phyloP scores from a whole-genome alignment of 1,140 invertebrate genomes.

The Drosophila virilis region DNA sequence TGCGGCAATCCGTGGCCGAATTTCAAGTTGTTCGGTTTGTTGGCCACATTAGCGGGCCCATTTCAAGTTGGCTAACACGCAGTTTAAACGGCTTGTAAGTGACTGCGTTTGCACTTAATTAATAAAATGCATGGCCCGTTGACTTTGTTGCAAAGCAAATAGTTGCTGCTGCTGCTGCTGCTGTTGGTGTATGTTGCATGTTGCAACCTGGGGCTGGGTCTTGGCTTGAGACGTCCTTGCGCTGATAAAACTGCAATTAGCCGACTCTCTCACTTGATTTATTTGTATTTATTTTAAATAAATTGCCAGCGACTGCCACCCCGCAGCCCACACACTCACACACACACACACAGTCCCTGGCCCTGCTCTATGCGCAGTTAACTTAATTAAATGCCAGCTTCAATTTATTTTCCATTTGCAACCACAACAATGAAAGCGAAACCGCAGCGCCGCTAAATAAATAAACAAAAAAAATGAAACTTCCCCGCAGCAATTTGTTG shows the following conservation, averaged over 20 bases:
- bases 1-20: conserved; percentile 22
- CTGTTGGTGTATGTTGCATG: conserved; percentile 32
- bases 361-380: conserved; percentile 33
- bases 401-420: conserved; percentile 73
- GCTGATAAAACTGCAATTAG: conserved; percentile 73
- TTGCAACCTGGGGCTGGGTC: conserved; percentile 51
- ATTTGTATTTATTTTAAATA: conserved; percentile 64
- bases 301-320: conserved; percentile 51
- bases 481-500: conserved; percentile 36
- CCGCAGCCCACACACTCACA: neutral
- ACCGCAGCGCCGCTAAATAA: conserved; percentile 54
- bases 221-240: conserved; percentile 54
- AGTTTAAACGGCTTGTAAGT: conserved; percentile 80
- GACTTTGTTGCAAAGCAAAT: conserved; percentile 67
- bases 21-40: conserved; percentile 20
- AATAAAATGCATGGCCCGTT: conserved; percentile 64
- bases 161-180: conserved; percentile 1
- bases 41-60: conserved; percentile 72
- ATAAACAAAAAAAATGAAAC: conserved; percentile 38
- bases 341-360: neutral
- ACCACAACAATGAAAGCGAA: conserved; percentile 78
- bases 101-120: conserved; percentile 80
- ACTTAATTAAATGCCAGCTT: conserved; percentile 81
- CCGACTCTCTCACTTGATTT: conserved; percentile 41
- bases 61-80: conserved; percentile 80